Conservation (phyloP, 2,113 vertebrate species). For the Macaca nemestrina region DNA sequence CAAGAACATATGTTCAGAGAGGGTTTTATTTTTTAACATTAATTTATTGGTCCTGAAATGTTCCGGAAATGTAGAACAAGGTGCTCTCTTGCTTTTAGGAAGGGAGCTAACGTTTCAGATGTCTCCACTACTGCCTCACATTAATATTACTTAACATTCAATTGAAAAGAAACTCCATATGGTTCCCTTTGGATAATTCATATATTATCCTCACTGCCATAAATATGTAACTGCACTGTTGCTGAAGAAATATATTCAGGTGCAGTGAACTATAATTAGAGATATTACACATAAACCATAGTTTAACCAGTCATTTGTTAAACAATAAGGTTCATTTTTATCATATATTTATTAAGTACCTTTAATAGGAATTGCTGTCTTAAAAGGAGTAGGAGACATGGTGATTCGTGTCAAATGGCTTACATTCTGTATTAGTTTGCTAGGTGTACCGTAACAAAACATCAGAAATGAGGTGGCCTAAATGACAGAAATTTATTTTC, state of each 20-base stretch:
- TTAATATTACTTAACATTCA: slow-evolving; percentile 46
- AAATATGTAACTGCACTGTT: neutral
- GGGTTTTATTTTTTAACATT: neutral
- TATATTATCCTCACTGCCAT: neutral
- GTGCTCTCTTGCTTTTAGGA: neutral
- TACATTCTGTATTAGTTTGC: neutral
- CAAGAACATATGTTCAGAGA: neutral
- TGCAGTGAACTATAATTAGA: neutral
- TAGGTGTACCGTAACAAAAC: neutral
- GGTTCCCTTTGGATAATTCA: neutral
- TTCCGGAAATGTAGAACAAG: slow-evolving; percentile 22
- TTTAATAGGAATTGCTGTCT: neutral
- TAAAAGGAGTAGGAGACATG: neutral
- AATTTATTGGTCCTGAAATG: neutral
- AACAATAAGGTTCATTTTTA: neutral
- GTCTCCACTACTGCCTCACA: neutral
- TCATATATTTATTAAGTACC: neutral
- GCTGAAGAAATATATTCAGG: neutral
- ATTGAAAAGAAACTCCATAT: neutral
- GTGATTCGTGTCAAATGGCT: neutral
- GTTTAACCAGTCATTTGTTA: neutral
- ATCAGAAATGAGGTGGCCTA: neutral
- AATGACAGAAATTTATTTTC: neutral
- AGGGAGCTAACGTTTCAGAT: slow-evolving; percentile 13
- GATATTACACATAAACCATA: neutral